A percentile compares a stretch with the other conserved stretches of the same genome.
phyloP scores from a whole-genome alignment of 2,888 invertebrate genomes.

The Horisme vitalbata region DNA sequence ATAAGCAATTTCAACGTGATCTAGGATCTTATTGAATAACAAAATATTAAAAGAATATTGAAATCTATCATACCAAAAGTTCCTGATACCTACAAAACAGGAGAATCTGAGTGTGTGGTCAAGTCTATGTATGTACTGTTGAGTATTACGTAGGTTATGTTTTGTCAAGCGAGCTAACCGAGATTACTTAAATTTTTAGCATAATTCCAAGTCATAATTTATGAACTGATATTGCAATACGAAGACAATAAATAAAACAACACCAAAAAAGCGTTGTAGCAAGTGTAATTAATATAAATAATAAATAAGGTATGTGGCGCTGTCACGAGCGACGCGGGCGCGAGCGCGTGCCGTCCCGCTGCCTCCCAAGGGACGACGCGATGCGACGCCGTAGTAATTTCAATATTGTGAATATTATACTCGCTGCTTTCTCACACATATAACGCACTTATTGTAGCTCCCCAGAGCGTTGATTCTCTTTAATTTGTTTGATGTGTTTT shows the following conservation, averaged over 20 bases:
- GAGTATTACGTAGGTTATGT: neutral
- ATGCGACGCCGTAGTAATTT: conserved; percentile 50
- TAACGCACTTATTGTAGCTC: conserved; percentile 48
- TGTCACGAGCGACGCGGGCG: conserved; percentile 46
- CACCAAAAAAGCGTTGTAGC: conserved; percentile 52
- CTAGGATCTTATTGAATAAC: too few relatives aligned
- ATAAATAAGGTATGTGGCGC: conserved; percentile 61
- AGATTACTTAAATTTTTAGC: conserved; percentile 16
- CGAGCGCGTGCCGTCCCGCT: conserved; percentile 39
- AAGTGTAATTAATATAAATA: conserved; percentile 70
- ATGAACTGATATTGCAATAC: conserved; percentile 29
- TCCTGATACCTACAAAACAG: too few relatives aligned
- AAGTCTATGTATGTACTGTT: too few relatives aligned
- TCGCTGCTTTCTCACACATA: conserved; percentile 68
- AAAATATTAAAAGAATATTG: too few relatives aligned
- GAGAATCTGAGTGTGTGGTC: too few relatives aligned
- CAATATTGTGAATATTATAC: conserved; percentile 72
- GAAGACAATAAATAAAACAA: conserved; percentile 37
- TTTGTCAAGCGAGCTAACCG: conserved; percentile 5
- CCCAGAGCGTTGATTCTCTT: conserved; percentile 30
- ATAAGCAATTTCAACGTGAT: too few relatives aligned
- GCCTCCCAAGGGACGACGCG: conserved; percentile 46
- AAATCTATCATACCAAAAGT: too few relatives aligned
- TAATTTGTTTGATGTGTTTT: too few relatives aligned
- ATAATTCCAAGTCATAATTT: conserved; percentile 26